Conservation (phyloP, 2,888 invertebrate species). For the Scelioninae gen. 1 region DNA sequence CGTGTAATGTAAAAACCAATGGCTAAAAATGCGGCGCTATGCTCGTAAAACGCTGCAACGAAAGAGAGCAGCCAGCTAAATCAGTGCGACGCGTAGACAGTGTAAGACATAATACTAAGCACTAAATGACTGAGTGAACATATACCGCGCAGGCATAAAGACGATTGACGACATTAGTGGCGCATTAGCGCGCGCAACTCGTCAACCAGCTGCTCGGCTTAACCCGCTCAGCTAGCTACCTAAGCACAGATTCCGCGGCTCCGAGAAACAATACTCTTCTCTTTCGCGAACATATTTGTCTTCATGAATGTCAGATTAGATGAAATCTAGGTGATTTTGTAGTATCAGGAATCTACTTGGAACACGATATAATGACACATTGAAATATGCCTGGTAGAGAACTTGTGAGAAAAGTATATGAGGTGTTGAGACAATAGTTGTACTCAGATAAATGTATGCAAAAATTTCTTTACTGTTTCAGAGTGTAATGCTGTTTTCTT, state of each 20-base stretch:
- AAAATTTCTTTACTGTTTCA: too few relatives aligned
- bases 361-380: too few relatives aligned
- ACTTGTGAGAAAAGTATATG: too few relatives aligned
- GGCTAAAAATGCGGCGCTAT: conserved; percentile 40
- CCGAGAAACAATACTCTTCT: conserved; percentile 66
- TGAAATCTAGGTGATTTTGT: too few relatives aligned
- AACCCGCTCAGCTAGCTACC: conserved; percentile 78
- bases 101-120: conserved; percentile 68
- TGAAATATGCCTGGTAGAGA: too few relatives aligned
- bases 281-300: conserved; percentile 16
- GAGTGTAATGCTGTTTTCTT: too few relatives aligned
- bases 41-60: conserved; percentile 71
- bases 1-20: conserved; percentile 63
- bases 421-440: too few relatives aligned
- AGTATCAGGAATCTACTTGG: too few relatives aligned
- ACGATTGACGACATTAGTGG: conserved; percentile 80
- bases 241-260: conserved; percentile 66
- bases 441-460: too few relatives aligned
- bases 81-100: conserved; percentile 70
- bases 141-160: conserved; percentile 70
- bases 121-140: conserved; percentile 60
- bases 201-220: conserved; percentile 80
- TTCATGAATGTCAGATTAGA: conserved; percentile 43
- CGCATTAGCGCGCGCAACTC: conserved; percentile 81
- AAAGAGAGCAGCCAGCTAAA: conserved; percentile 56